Conservation (phyloP, 2,797 vertebrate genomes). For the Tympanoctomys barrerae region DNA sequence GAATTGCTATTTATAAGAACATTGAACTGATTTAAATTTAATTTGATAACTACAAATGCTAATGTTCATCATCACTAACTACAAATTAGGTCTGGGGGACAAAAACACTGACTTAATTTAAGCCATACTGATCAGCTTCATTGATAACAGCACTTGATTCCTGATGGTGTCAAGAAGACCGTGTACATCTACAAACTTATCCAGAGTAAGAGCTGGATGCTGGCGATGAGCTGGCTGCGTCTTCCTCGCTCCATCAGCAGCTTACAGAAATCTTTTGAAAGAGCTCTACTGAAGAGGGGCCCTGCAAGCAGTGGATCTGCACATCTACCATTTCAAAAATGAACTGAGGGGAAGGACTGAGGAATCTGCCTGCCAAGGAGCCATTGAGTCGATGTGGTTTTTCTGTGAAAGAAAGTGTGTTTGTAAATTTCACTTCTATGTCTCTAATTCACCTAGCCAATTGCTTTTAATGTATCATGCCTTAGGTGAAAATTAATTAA, state of each 20-base stretch:
- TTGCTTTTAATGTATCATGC: background rate
- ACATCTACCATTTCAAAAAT: background rate
- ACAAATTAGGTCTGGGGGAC: background rate
- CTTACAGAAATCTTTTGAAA: background rate
- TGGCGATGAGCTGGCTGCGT: background rate
- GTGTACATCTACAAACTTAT: background rate
- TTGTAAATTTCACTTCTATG: background rate
- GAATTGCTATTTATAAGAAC: constrained; percentile 10
- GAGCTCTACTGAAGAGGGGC: background rate
- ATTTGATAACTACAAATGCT: background rate
- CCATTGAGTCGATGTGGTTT: background rate
- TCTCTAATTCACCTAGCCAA: background rate
- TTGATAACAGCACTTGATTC: background rate
- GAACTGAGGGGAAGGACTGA: background rate
- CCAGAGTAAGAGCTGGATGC: background rate
- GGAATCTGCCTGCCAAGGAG: background rate
- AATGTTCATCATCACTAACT: background rate
- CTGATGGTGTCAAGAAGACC: background rate
- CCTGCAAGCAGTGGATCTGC: background rate
- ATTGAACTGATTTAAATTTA: background rate
- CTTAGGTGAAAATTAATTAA: constrained; percentile 35
- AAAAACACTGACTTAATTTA: background rate
- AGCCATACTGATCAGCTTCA: background rate
- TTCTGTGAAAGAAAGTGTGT: background rate
- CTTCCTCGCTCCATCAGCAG: background rate